These are phyloP conservation scores for Oligia latruncula DNA, from an alignment of 2,888 invertebrate genomes.

Conservation along the genomic window DNA sequence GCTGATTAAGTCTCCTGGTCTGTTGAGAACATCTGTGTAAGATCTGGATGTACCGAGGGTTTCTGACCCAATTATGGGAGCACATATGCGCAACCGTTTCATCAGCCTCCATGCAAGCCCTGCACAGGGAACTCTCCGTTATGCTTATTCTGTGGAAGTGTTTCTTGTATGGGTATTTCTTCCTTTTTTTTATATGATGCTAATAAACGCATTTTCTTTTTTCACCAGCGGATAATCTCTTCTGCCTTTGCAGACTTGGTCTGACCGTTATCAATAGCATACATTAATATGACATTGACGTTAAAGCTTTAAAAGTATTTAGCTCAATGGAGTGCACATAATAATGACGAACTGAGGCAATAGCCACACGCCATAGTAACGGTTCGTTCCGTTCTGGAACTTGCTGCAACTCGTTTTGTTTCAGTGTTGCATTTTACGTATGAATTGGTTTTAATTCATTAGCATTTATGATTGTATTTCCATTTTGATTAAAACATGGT, in stretches of 20 bases:
- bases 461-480: slow-evolving; percentile 18
- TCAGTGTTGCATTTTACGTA: slow-evolving; percentile 57
- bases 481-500: neutral
- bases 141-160: too few species aligned
- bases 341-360: slow-evolving; percentile 55
- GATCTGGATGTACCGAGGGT: too few species aligned
- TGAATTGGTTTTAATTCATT: slow-evolving; percentile 38
- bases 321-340: slow-evolving; percentile 61
- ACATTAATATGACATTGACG: neutral
- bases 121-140: too few species aligned
- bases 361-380: slow-evolving; percentile 65
- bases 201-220: too few species aligned
- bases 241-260: neutral
- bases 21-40: too few species aligned
- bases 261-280: slow-evolving; percentile 2
- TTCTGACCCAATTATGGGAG: too few species aligned
- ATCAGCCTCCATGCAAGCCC: too few species aligned
- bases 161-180: too few species aligned
- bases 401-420: slow-evolving; percentile 53
- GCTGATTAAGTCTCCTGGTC: too few species aligned
- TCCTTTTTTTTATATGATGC: too few species aligned
- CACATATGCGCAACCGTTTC: too few species aligned
- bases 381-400: slow-evolving; percentile 79
- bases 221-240: too few species aligned
- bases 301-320: slow-evolving; percentile 36